Base-by-base conservation (phyloP, 2,113 vertebrate genomes). In the Ammospiza caudacuta region DNA sequence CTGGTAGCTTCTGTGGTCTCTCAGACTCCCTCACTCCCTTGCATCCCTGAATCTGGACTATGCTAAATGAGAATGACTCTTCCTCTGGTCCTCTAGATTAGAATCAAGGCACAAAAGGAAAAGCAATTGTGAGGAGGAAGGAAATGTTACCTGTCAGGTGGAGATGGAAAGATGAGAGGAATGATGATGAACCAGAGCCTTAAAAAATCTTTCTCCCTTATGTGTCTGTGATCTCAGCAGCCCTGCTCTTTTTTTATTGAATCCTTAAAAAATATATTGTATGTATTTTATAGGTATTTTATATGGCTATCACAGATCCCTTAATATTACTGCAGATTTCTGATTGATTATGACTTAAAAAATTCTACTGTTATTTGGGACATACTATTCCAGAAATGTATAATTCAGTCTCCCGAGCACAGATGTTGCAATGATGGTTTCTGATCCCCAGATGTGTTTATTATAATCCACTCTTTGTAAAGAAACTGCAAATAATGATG, bases 401-500 rank as follows among this genome's bases (percentile, higher is more conserved):
- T 81, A 52, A 61, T 68, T 93, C 3, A 1, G 39, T 68, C 21
- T 83, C 43, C 47, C 4, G 15, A 83, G 52, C 86, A 93, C 64
- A 92, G 68, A 63, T 67, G 86, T 94, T 92, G 35, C 57, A 72
- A 12, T 67, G 51, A 80, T 63, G 29, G 52, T 68, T 93, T 89
- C 47, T 90, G 83, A 93, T 72, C 59, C 80, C 72, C 68, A 74
- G 64, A 80, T 81, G 64, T 92, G 76, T 93, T 94, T 90, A 81
- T 93, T 92, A 61, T 81, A 89, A 96, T 74, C 61, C 35, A 28
- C 5, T 89, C 43, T 66, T 80, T 77, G 18, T 86, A 89, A 86
- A 90, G 64, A 64, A 93, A 67, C 61, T 72, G 64, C 39, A 70
- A 92, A 92, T 90, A 90, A 74, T 44, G 59, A 77, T 80, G 47